These are phyloP conservation scores for Cetoscarus ocellatus DNA, from an alignment of 2,797 vertebrate genomes.

Conservation along the genomic window DNA sequence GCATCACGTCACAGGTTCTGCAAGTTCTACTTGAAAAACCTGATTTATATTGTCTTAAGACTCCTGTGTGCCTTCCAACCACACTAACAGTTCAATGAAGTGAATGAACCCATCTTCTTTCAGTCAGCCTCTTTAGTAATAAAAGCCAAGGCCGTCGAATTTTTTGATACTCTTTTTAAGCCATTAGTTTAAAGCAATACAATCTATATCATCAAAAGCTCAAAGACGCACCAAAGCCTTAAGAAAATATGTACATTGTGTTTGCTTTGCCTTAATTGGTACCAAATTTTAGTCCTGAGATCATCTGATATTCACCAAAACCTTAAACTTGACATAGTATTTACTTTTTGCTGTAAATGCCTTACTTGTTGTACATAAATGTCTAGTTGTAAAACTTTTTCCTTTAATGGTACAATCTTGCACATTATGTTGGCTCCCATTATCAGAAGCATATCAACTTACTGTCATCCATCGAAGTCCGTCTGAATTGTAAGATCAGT, in stretches of 20 bases:
- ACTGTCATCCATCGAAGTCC: neutral
- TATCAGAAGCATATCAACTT: conserved; percentile 2
- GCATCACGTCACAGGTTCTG: conserved; percentile 1
- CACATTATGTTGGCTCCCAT: conserved; percentile 11
- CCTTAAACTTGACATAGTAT: too few species aligned
- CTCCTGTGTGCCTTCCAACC: conserved; percentile 53
- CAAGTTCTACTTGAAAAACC: conserved; percentile 24
- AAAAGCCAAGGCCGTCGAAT: neutral
- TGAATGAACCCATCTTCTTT: conserved; percentile 34
- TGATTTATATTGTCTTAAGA: conserved; percentile 33
- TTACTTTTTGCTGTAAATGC: neutral
- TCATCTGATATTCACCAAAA: too few species aligned
- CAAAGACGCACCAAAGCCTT: too few species aligned
- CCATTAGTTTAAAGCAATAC: too few species aligned
- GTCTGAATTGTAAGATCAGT: conserved; percentile 6
- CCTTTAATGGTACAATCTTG: conserved; percentile 10
- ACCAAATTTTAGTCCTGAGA: too few species aligned
- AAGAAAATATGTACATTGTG: too few species aligned
- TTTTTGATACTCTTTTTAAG: too few species aligned
- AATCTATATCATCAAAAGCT: too few species aligned
- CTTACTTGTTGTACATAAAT: neutral
- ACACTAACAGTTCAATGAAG: conserved; percentile 2
- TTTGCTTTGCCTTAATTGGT: too few species aligned
- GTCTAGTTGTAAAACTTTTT: conserved; percentile 10
- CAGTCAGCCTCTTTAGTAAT: conserved; percentile 8